A percentile compares a stretch with the other conserved stretches of the same genome.
Conservation (phyloP, 2,113 vertebrate genomes). For the Gobio gobio region DNA sequence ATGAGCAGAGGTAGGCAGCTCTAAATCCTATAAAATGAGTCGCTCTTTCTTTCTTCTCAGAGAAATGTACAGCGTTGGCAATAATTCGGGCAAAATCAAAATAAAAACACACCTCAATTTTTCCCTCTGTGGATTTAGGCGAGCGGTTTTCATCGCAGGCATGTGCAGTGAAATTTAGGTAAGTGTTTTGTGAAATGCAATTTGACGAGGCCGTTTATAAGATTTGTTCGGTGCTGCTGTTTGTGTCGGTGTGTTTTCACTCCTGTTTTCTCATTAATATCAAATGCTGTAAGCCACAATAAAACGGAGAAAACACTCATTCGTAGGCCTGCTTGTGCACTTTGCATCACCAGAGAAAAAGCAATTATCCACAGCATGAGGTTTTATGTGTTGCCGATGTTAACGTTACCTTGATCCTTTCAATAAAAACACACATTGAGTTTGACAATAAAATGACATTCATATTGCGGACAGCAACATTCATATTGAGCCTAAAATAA, state of each 20-base stretch:
- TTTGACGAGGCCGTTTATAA: slow-evolving; percentile 53
- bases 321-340: slow-evolving; percentile 58
- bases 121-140: slow-evolving; percentile 34
- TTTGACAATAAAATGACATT: slow-evolving; percentile 51
- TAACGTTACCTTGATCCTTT: slow-evolving; percentile 54
- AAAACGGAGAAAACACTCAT: slow-evolving; percentile 56
- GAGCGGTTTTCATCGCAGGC: slow-evolving; percentile 28
- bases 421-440: slow-evolving; percentile 55
- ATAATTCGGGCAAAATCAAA: slow-evolving; percentile 40
- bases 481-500: slow-evolving; percentile 50
- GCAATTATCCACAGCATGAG: slow-evolving; percentile 56
- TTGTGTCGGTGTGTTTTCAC: slow-evolving; percentile 57
- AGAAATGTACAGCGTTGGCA: slow-evolving; percentile 23
- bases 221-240: slow-evolving; percentile 62
- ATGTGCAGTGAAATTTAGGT: slow-evolving; percentile 47
- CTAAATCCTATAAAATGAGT: slow-evolving; percentile 26
- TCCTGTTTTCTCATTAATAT: slow-evolving; percentile 73
- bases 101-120: slow-evolving; percentile 49
- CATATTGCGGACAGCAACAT: slow-evolving; percentile 46
- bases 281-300: slow-evolving; percentile 71
- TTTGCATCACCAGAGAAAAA: slow-evolving; percentile 56
- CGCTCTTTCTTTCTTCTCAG: slow-evolving; percentile 25
- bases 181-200: slow-evolving; percentile 56
- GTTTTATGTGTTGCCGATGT: slow-evolving; percentile 57
- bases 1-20: slow-evolving; percentile 62